Percentiles rank a stretch among this genome's conserved stretches.
These are phyloP conservation scores for Hybos culiciformis DNA, from an alignment of 2,888 invertebrate species.

Conservation along the genomic window DNA sequence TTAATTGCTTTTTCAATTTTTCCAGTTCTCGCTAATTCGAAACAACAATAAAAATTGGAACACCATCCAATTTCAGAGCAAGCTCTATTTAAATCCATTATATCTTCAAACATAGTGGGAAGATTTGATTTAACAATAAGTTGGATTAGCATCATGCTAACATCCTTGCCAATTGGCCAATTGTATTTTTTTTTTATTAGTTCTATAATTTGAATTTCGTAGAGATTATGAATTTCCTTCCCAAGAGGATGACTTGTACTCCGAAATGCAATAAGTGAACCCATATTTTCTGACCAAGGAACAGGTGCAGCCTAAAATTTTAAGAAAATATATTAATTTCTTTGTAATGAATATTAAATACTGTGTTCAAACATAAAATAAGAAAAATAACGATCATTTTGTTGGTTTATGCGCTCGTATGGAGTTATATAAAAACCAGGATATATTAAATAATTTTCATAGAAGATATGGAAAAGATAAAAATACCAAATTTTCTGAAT, in stretches of 20 bases:
- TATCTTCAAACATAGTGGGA: constrained; percentile 32
- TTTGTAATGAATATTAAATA: too few relatives aligned
- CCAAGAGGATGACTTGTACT: constrained; percentile 32
- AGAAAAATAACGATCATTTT: too few relatives aligned
- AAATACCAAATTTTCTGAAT: too few relatives aligned
- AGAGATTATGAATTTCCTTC: constrained; percentile 28
- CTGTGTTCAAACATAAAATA: neutral
- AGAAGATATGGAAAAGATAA: too few relatives aligned
- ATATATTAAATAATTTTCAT: too few relatives aligned
- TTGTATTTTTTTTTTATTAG: constrained; percentile 34
- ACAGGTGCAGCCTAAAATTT: constrained; percentile 26
- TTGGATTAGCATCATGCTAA: constrained; percentile 27
- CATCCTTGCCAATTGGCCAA: constrained; percentile 27
- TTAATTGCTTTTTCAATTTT: constrained; percentile 26
- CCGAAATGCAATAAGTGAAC: constrained; percentile 27
- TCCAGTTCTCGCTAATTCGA: constrained; percentile 28
- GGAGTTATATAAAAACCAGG: too few relatives aligned
- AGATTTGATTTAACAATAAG: constrained; percentile 31
- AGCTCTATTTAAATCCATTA: constrained; percentile 26
- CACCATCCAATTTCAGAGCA: constrained; percentile 26
- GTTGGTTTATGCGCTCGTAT: too few relatives aligned
- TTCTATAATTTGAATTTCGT: constrained; percentile 33
- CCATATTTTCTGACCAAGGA: constrained; percentile 30
- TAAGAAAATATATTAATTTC: too few relatives aligned
- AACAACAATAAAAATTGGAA: constrained; percentile 31